Conservation (phyloP, 2,113 vertebrate genomes). For the Antechinus stuartii region DNA sequence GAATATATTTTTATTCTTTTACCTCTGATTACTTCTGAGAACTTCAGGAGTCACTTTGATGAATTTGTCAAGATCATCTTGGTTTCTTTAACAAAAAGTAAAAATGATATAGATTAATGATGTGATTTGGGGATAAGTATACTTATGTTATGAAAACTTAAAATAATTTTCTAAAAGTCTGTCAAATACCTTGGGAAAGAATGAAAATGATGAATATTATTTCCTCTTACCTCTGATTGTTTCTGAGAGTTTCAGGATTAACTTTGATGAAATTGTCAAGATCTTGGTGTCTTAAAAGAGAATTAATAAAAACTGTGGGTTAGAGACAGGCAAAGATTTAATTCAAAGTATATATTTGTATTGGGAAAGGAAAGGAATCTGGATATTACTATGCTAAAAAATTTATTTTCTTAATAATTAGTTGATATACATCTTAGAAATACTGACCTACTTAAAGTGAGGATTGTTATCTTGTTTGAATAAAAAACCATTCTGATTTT, state of each 20-base stretch:
- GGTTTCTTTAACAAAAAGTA: constrained; percentile 59
- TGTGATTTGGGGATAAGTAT: constrained; percentile 15
- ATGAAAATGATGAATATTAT: constrained; percentile 15
- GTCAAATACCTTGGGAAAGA: constrained; percentile 27
- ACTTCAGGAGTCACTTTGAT: constrained; percentile 61
- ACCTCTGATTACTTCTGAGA: constrained; percentile 60
- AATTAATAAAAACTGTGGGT: constrained; percentile 49
- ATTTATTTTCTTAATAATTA: neutral
- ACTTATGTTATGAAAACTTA: constrained; percentile 11
- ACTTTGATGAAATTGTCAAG: constrained; percentile 70
- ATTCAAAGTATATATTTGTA: neutral
- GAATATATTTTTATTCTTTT: constrained; percentile 32
- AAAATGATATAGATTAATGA: constrained; percentile 21
- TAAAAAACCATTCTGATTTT: neutral
- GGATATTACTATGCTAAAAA: neutral
- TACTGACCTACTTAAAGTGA: neutral
- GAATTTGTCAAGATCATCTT: constrained; percentile 49
- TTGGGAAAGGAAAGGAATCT: neutral
- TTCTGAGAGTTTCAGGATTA: constrained; percentile 61
- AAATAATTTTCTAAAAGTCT: constrained; percentile 37
- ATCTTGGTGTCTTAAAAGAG: constrained; percentile 66
- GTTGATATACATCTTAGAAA: neutral
- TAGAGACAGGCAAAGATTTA: constrained; percentile 22
- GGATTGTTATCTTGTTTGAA: neutral
- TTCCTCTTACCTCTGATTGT: constrained; percentile 66